phyloP scores from a whole-genome alignment of 2,113 vertebrate species.

The Ranitomeya imitator region DNA sequence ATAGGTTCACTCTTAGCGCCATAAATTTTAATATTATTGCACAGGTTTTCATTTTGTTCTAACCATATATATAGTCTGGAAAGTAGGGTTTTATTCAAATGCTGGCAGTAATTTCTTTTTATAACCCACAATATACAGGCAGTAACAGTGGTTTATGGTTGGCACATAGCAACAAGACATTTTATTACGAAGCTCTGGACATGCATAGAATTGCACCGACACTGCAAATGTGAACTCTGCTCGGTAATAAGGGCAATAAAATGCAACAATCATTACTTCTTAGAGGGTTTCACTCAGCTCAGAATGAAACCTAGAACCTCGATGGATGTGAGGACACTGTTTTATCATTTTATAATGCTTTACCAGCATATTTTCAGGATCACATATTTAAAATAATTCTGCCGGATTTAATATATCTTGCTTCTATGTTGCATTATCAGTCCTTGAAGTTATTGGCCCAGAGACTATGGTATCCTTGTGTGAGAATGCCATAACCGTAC shows the following conservation, averaged over 20 bases:
- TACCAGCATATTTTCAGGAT: neutral
- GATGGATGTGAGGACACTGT: neutral
- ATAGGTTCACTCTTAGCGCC: too few species aligned
- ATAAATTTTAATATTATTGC: too few species aligned
- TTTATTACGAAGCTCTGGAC: constrained; percentile 31
- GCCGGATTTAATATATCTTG: neutral
- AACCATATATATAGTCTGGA: neutral
- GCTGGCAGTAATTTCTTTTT: neutral
- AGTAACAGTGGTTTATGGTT: neutral
- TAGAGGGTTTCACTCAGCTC: neutral
- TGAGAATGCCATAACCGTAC: too few species aligned
- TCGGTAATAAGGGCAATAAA: neutral
- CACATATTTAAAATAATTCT: too few species aligned
- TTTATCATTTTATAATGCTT: neutral
- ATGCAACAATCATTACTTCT: neutral
- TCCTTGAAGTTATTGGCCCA: neutral
- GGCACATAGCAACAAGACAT: constrained; percentile 21
- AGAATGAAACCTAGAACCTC: neutral
- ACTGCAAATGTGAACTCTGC: constrained; percentile 18
- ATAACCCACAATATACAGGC: neutral
- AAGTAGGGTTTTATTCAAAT: neutral
- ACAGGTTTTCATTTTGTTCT: neutral
- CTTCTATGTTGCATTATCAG: neutral
- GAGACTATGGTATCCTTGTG: too few species aligned
- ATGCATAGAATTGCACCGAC: neutral